Conservation (phyloP, 1,140 invertebrate genomes). For the Coptotermes formosanus region DNA sequence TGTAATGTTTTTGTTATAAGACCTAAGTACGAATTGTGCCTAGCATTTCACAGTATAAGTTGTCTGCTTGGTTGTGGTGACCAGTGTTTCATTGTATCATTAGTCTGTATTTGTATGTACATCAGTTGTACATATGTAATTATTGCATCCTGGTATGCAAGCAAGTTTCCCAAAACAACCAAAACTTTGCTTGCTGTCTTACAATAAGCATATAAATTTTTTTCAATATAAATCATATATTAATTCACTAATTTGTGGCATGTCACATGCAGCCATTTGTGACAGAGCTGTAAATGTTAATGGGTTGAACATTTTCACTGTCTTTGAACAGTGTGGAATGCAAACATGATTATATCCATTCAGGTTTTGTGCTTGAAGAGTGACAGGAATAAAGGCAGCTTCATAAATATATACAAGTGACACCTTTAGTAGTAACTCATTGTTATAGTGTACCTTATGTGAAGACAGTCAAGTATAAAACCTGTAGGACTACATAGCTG, state of each 20-base stretch:
- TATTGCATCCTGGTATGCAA: too few species aligned
- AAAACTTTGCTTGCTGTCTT: too few species aligned
- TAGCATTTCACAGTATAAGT: background rate
- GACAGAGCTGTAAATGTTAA: too few species aligned
- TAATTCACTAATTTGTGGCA: too few species aligned
- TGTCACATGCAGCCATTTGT: too few species aligned
- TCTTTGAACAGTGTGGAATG: background rate
- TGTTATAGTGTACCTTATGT: background rate
- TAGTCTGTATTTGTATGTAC: too few species aligned
- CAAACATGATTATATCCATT: background rate
- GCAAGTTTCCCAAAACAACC: too few species aligned
- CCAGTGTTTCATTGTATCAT: too few species aligned
- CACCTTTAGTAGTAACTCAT: background rate
- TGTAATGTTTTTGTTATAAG: background rate
- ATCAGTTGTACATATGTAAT: too few species aligned
- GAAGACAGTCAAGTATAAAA: background rate
- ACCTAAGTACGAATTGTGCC: background rate
- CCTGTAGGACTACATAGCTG: background rate
- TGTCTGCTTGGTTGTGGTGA: background rate
- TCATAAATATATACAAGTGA: background rate
- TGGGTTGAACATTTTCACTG: background rate
- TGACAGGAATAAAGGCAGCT: background rate
- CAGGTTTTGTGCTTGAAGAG: background rate
- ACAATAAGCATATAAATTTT: too few species aligned
- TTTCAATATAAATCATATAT: too few species aligned